phyloP scores from a whole-genome alignment of 64 coral and sea anemone species.

The Cladopsammia gracilis region DNA sequence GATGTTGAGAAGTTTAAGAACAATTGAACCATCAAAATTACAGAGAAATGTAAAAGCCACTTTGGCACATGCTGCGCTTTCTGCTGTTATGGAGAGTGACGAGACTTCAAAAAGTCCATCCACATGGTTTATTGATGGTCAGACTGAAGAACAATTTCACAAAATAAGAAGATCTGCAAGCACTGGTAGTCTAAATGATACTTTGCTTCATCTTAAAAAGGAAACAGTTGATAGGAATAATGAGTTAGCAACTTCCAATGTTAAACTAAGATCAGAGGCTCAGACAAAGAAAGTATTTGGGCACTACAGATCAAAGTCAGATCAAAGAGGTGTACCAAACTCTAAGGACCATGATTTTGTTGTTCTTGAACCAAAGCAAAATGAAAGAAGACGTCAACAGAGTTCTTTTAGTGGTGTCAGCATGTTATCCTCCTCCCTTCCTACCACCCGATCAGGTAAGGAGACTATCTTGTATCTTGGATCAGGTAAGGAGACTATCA shows the following conservation, averaged over 20 bases:
- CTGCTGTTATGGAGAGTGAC: conserved; percentile 84
- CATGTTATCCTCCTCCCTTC: conserved; percentile 82
- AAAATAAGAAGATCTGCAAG: conserved; percentile 28
- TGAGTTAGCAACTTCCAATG: background rate
- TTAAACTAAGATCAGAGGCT: conserved; percentile 10
- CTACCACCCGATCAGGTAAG: conserved; percentile 67
- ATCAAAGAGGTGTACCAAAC: conserved; percentile 59
- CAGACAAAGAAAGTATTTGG: conserved; percentile 71
- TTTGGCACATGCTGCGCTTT: conserved; percentile 85
- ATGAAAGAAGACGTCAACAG: background rate
- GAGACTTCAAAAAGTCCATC: conserved; percentile 56
- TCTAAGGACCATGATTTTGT: conserved; percentile 38
- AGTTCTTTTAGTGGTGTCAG: conserved; percentile 1
- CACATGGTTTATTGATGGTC: conserved; percentile 62
- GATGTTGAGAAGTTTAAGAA: conserved; percentile 29
- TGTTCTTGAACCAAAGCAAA: conserved; percentile 1
- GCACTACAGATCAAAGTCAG: conserved; percentile 86
- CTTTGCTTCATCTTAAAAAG: background rate
- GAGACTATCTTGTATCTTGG: background rate
- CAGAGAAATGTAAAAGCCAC: conserved; percentile 73
- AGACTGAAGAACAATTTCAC: background rate
- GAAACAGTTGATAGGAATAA: conserved; percentile 1
- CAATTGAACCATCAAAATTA: conserved; percentile 30
- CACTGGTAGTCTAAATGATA: conserved; percentile 17
- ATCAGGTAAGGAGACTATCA: no score